phyloP scores from a whole-genome alignment of 2,888 invertebrate genomes.

The Malachius bipustulatus region DNA sequence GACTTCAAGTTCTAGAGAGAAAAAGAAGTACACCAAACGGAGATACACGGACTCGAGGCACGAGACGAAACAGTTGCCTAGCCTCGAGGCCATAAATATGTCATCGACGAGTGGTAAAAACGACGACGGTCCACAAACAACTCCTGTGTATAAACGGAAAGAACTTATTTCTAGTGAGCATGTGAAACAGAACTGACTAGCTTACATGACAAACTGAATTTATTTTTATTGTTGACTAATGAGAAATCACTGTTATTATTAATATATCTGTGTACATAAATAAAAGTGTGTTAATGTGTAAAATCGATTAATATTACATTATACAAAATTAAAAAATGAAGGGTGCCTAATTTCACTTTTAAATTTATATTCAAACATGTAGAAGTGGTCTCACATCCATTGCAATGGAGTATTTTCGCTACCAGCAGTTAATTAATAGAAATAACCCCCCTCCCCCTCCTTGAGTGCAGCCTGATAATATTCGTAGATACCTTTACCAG shows the following conservation, averaged over 20 bases:
- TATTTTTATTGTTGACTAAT: conserved; percentile 2
- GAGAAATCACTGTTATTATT: neutral
- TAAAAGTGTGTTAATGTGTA: conserved; percentile 2
- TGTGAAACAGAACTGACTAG: conserved; percentile 23
- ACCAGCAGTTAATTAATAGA: no score
- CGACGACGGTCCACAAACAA: conserved; percentile 25
- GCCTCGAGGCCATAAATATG: conserved; percentile 38
- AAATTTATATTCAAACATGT: no score
- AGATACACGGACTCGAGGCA: conserved; percentile 50
- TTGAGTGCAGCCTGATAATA: no score
- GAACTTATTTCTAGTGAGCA: conserved; percentile 72
- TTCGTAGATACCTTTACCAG: no score
- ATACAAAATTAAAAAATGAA: no score
- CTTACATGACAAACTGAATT: neutral
- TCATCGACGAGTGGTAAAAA: conserved; percentile 10
- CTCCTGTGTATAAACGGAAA: conserved; percentile 63
- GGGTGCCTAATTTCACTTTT: no score
- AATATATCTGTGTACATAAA: neutral
- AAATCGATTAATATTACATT: no score
- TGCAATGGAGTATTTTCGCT: no score
- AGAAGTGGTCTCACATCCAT: no score
- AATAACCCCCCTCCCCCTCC: no score
- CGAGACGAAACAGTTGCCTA: conserved; percentile 45
- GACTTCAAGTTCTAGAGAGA: conserved; percentile 33
- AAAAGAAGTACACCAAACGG: conserved; percentile 48